Conservation (phyloP, 2,113 vertebrate genomes). For the Ovis canadensis region DNA sequence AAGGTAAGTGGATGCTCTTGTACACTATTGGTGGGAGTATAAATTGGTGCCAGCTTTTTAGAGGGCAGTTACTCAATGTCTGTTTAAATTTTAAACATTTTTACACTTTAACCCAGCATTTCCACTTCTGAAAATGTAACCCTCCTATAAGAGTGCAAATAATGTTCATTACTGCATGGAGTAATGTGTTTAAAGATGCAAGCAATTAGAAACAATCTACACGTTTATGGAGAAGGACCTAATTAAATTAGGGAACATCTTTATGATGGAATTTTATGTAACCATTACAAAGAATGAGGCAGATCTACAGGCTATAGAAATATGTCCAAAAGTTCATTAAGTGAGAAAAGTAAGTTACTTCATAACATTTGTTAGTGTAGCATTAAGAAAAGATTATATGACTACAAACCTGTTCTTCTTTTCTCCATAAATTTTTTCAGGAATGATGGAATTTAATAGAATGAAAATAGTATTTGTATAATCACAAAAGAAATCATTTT, state of each 20-base stretch:
- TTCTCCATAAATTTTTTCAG: neutral
- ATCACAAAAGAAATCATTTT: slow-evolving; percentile 19
- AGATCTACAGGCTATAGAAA: neutral
- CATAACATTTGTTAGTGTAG: neutral
- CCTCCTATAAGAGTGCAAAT: neutral
- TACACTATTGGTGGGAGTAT: neutral
- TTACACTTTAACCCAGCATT: neutral
- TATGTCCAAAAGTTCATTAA: neutral
- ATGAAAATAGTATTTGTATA: neutral
- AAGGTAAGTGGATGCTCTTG: neutral
- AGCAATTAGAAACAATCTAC: neutral
- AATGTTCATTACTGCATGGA: neutral
- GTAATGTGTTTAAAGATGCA: neutral
- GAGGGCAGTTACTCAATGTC: neutral
- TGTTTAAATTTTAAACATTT: neutral
- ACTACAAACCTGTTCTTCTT: neutral
- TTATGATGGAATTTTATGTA: neutral
- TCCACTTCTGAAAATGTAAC: neutral
- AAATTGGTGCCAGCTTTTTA: neutral
- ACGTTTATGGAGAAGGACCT: neutral
- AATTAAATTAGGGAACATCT: neutral
- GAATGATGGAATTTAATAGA: neutral
- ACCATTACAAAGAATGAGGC: neutral
- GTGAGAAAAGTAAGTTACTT: neutral
- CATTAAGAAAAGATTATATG: neutral